Evolutionary conservation across 2,888 invertebrate genomes (phyloP), one percentile per base, ranked within the genome.

Genomic region (Polymixis lichenea): DNA sequence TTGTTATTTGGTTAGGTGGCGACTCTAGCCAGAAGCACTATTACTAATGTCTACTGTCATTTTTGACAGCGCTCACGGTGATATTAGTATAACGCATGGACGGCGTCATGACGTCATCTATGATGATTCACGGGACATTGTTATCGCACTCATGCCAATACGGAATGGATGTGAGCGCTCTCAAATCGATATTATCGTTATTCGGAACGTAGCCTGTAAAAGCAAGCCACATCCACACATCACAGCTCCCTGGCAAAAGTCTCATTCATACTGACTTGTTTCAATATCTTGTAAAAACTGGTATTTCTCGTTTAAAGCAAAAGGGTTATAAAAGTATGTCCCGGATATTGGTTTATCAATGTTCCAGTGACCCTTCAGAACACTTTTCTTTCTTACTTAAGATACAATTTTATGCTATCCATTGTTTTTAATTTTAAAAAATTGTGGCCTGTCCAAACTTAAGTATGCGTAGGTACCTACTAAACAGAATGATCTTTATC

Each of bases 261-360:
- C 86, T 83, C 74, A 76, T 75, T 72, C 74, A 71, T 64, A 61
- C 32, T 13, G 25, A 74, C 80, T 51, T 60, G 86, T 86, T 80
- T 80, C 73, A 74, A 75, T 80, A 67, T 74, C 75, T 73, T 77
- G 58, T 67, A 32, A 58, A 53, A 83, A 86, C 85, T 38, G 43
- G 86, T 72, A 49, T 72, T 60, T 66, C 86, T 80, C 25, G 83
- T 86, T 80, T 83, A 60, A 32, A 75, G 82, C 72, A 72, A 75
- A 84, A 82, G 68, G 83, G 83, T 72, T 80, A 72, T 77, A 68
- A 46, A 58, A 77, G 74, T 62, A 75, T 74, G 15, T 77, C 70
- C 83, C 86, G 83, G 85, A 86, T 65, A 51, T 80, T 32, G 32
- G 32, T 68, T 77, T 64, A 66, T 69, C 49, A 72, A 72, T 77